A percentile compares a stretch with the other conserved stretches of the same genome.
Conservation (phyloP, 2,113 vertebrate genomes). For the Stigmatopora nigra region DNA sequence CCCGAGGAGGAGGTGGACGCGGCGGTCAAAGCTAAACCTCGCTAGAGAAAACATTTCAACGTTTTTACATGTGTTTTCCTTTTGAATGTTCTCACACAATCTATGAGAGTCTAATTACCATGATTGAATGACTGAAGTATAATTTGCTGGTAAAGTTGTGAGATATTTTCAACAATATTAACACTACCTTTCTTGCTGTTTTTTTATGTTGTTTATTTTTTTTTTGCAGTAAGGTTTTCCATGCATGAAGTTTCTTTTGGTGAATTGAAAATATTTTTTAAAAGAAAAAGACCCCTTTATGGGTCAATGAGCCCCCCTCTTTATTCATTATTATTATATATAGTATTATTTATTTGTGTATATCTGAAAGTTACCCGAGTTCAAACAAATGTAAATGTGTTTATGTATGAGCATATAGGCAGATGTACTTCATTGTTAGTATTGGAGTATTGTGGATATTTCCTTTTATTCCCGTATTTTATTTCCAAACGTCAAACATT, state of each 20-base stretch:
- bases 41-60: constrained; percentile 41
- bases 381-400: constrained; percentile 18
- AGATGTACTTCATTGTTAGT: neutral
- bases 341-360: neutral
- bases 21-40: constrained; percentile 69
- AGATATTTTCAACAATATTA: neutral
- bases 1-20: constrained; percentile 74
- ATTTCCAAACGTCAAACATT: too few relatives aligned
- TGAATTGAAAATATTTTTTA: neutral
- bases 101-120: neutral
- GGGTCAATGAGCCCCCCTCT: neutral
- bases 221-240: constrained; percentile 5
- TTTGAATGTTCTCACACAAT: constrained; percentile 10
- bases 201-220: neutral
- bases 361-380: neutral
- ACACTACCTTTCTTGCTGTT: neutral
- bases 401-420: constrained; percentile 2
- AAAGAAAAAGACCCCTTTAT: neutral
- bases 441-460: neutral
- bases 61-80: constrained; percentile 9
- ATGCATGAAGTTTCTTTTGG: constrained; percentile 13
- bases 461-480: neutral
- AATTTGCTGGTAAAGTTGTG: neutral
- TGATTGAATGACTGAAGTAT: neutral
- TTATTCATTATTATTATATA: too few relatives aligned